phyloP scores from a whole-genome alignment of 2,888 invertebrate genomes.

The Caenorhabditis sp. region DNA sequence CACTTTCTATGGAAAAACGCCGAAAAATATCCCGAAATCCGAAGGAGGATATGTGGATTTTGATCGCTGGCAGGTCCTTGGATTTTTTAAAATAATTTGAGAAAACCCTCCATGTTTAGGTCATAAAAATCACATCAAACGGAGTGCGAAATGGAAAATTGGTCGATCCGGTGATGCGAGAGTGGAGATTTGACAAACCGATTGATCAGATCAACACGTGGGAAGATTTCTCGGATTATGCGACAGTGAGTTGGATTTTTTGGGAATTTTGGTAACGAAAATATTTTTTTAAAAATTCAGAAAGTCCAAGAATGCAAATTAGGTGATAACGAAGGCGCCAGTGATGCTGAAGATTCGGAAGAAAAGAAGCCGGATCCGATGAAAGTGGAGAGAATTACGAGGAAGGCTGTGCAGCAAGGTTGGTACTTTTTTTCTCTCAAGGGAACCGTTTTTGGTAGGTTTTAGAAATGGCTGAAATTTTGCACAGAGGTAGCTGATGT shows the following conservation, averaged over 20 bases:
- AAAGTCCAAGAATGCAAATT: constrained; percentile 58
- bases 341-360: constrained; percentile 27
- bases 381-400: constrained; percentile 36
- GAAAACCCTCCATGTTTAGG: constrained; percentile 60
- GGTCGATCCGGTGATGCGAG: constrained; percentile 77
- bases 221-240: constrained; percentile 69
- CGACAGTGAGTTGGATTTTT: constrained; percentile 60
- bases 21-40: constrained; percentile 27
- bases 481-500: no score
- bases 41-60: constrained; percentile 65
- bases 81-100: neutral
- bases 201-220: constrained; percentile 70
- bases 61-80: constrained; percentile 59
- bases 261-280: no score
- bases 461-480: no score
- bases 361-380: constrained; percentile 44
- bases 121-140: constrained; percentile 79
- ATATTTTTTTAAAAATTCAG: constrained; percentile 13
- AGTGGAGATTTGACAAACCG: constrained; percentile 75
- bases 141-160: constrained; percentile 77
- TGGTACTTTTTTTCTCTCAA: no score
- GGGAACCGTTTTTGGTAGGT: no score
- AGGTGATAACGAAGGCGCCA: constrained; percentile 25
- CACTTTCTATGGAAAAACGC: constrained; percentile 27
- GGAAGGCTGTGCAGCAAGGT: constrained; percentile 54